A percentile compares a stretch with the other conserved stretches of the same genome.
Evolutionary conservation across 2,113 vertebrate species (phyloP).

Genomic region (Elephantulus edwardii): DNA sequence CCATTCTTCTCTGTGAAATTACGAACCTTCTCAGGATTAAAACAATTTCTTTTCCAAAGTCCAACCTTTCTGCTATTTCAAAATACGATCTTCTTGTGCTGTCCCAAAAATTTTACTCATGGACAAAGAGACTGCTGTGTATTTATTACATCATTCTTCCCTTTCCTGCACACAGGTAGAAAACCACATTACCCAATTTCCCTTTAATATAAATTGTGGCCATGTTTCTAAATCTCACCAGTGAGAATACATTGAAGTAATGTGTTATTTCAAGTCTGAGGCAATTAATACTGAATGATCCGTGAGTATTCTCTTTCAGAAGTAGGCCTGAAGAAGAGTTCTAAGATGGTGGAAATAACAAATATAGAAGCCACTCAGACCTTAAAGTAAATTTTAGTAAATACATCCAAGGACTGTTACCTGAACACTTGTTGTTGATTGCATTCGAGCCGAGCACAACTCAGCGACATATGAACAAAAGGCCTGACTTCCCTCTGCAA

Average conservation of each 20-base stretch:
- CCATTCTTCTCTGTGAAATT: background rate
- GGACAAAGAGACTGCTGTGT: background rate
- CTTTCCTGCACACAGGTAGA: background rate
- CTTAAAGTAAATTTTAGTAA: too few relatives aligned
- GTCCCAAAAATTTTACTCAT: background rate
- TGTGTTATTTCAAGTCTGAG: background rate
- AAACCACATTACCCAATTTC: background rate
- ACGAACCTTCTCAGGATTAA: background rate
- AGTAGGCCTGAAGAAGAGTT: too few relatives aligned
- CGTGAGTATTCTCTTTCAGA: too few relatives aligned
- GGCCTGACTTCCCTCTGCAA: too few relatives aligned
- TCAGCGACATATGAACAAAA: too few relatives aligned
- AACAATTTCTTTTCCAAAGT: background rate
- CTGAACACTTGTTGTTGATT: too few relatives aligned
- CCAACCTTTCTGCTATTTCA: background rate
- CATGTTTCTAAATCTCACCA: background rate
- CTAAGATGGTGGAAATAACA: too few relatives aligned
- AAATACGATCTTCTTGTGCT: background rate
- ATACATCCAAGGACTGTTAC: too few relatives aligned
- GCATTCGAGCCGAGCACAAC: too few relatives aligned
- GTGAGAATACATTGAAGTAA: background rate
- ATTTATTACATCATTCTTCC: background rate
- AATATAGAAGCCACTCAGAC: too few relatives aligned
- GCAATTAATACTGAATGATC: background rate
- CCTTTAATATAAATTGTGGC: background rate